Base-by-base conservation (phyloP, 1,140 invertebrate species). In the Zaprionus tsacasi region DNA sequence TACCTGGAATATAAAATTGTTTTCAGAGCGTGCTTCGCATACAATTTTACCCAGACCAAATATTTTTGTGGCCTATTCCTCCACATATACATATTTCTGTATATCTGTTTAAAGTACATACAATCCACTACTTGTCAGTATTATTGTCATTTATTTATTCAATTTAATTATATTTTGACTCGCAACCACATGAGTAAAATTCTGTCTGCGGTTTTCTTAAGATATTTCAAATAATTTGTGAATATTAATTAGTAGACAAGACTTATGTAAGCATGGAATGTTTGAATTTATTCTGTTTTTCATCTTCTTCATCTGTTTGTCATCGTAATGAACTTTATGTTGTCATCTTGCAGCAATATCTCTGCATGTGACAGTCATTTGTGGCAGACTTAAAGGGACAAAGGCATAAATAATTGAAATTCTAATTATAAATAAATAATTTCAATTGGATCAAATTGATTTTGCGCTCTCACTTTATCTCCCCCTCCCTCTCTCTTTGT, bases 281-380 rank as follows among this genome's bases (percentile, higher is more conserved):
- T 13, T 11, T 3, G 12, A 54, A 13, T 43, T 15, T 15, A n/a
- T 8, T n/a, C 13, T n/a, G 38, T n/a, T 6, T 40, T 5, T 40
- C 1, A 3, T 13, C 13, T 12, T 40, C 15, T n/a, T 6, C n/a
- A n/a, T n/a, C n/a, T n/a, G 27, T 13, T 11, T 36, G 15, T 25
- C 33, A 50, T 45, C 40, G n/a, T 58, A 50, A 55, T 25, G 4
- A 36, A 12, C 40, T 35, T 48, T 48, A 17, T 6, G 33, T 27
- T 21, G 15, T 25, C 48, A 55, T 15, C 36, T 52, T 8, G n/a
- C 21, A 45, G 10, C 25, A 27, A 25, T 27, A 25, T 10, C 35
- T n/a, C 38, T 70, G 68, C 15, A 12, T 27, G 3, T 70, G 68
- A 56, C 40, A 63, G 68, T 55, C 36, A 45, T 45, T 21, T n/a